phyloP scores from a whole-genome alignment of 53 echinoderm and acorn worm species.

The Luidia sarsii region DNA sequence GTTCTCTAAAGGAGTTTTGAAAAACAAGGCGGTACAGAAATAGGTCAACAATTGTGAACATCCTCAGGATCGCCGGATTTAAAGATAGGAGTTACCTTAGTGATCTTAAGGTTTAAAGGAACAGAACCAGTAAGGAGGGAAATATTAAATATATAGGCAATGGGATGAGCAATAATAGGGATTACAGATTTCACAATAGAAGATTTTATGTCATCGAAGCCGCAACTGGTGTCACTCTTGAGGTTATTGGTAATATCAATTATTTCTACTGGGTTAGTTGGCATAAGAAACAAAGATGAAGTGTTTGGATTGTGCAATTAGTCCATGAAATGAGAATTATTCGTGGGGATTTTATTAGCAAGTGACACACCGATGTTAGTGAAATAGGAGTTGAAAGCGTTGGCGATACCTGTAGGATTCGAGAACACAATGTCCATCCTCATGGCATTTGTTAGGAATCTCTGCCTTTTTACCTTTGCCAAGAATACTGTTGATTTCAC shows the following conservation, averaged over 20 bases:
- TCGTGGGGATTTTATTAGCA: neutral
- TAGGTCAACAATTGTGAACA: slow-evolving; percentile 38
- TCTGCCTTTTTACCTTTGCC: no score
- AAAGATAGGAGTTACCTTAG: slow-evolving; percentile 1
- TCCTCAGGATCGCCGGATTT: slow-evolving; percentile 9
- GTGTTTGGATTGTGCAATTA: neutral
- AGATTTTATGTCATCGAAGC: slow-evolving; percentile 5
- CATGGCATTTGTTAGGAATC: no score
- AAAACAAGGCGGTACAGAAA: slow-evolving; percentile 51
- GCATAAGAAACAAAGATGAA: neutral
- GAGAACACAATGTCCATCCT: no score
- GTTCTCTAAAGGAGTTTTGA: slow-evolving; percentile 51
- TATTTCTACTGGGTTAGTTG: neutral
- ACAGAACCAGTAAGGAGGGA: slow-evolving; percentile 19
- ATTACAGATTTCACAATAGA: slow-evolving; percentile 2
- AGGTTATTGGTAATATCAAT: neutral
- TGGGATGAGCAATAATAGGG: neutral
- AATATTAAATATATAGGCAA: slow-evolving; percentile 12
- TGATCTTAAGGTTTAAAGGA: neutral
- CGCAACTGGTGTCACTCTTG: neutral
- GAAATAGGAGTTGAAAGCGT: neutral
- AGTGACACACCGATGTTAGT: neutral
- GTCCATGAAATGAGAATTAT: neutral
- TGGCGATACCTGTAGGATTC: neutral
- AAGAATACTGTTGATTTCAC: no score